phyloP scores from a whole-genome alignment of 2,888 invertebrate species.

The Iphiclides podalirius region DNA sequence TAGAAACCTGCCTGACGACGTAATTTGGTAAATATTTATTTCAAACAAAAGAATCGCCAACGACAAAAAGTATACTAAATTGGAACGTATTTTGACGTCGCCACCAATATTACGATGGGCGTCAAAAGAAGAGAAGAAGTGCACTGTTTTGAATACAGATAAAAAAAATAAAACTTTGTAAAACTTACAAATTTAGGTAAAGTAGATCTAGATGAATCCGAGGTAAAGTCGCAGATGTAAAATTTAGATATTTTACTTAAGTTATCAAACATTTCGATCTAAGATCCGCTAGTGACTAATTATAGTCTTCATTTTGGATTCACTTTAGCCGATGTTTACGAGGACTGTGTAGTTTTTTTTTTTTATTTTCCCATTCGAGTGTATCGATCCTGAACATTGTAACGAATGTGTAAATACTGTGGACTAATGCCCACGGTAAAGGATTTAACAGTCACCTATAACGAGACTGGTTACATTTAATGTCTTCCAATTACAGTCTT shows the following conservation, averaged over 20 bases:
- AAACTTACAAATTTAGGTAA: too few species aligned
- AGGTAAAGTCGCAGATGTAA: too few species aligned
- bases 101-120: slow-evolving; percentile 4
- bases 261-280: too few species aligned
- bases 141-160: too few species aligned
- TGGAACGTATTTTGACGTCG: not conserved
- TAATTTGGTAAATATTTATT: slow-evolving; percentile 28
- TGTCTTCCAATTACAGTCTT: slow-evolving; percentile 77
- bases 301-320: too few species aligned
- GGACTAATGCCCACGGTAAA: slow-evolving; percentile 70
- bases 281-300: too few species aligned
- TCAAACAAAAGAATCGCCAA: slow-evolving; percentile 3
- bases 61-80: not conserved
- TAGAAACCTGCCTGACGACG: slow-evolving; percentile 22
- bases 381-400: slow-evolving; percentile 53
- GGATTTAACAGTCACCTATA: slow-evolving; percentile 74
- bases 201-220: too few species aligned
- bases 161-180: too few species aligned
- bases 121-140: too few species aligned
- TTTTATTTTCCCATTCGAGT: slow-evolving; percentile 13
- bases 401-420: slow-evolving; percentile 63
- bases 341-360: not conserved
- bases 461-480: slow-evolving; percentile 71
- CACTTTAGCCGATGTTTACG: too few species aligned
- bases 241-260: too few species aligned